These are phyloP conservation scores for Pogonomyrmex barbatus DNA, from an alignment of 1,140 invertebrate genomes.

Conservation along the genomic window DNA sequence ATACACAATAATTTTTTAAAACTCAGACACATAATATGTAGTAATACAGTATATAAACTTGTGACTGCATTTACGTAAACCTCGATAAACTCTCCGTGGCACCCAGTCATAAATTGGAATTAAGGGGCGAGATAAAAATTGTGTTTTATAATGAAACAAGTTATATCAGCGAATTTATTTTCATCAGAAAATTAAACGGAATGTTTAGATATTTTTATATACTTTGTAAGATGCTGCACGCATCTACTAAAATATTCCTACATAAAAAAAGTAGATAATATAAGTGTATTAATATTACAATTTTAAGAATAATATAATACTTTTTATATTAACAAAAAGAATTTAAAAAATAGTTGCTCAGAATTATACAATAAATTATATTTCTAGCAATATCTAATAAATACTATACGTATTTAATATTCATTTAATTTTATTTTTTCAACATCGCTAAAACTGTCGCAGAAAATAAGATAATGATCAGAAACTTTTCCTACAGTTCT, in stretches of 20 bases:
- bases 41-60: background rate
- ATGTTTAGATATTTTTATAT: background rate
- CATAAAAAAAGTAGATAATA: background rate
- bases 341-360: background rate
- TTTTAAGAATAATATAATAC: background rate
- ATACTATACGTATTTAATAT: no score
- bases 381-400: background rate
- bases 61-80: conserved; percentile 1
- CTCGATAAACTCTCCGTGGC: conserved; percentile 5
- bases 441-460: background rate
- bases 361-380: background rate
- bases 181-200: background rate
- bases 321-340: background rate
- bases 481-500: background rate
- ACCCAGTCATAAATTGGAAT: background rate
- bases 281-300: background rate
- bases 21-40: background rate
- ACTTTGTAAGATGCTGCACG: background rate
- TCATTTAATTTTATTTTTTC: background rate
- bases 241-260: background rate
- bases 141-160: conserved; percentile 21
- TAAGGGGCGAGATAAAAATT: background rate
- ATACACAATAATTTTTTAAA: conserved; percentile 17
- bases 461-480: background rate
- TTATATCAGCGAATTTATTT: background rate